Conservation (phyloP, 2,113 vertebrate genomes). For the Tachysurus vachellii region DNA sequence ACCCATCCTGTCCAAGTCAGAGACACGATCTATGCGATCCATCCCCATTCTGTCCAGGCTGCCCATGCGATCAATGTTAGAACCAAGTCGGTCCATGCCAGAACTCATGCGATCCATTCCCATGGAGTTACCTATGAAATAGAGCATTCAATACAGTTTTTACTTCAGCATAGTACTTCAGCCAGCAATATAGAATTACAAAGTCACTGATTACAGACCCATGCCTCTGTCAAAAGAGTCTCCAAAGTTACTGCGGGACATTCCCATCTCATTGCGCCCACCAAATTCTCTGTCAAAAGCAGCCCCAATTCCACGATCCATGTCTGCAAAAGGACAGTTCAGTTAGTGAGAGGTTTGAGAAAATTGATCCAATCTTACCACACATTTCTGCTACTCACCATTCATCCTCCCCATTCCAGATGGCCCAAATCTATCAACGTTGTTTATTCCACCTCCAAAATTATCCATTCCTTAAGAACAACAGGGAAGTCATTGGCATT, state of each 20-base stretch:
- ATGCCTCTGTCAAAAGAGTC: conserved; percentile 88
- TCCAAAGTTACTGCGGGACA: conserved; percentile 85
- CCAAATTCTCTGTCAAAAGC: conserved; percentile 84
- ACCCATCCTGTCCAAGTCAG: conserved; percentile 84
- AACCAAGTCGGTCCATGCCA: conserved; percentile 78
- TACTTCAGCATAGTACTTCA: not conserved
- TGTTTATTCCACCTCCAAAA: conserved; percentile 82
- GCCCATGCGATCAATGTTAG: conserved; percentile 85
- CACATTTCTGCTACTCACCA: conserved; percentile 70
- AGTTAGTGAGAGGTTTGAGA: conserved; percentile 49
- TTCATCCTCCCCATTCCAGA: conserved; percentile 93
- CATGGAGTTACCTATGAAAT: conserved; percentile 68
- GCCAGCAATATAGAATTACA: not conserved
- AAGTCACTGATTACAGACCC: conserved; percentile 68
- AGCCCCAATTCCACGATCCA: conserved; percentile 85
- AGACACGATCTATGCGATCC: conserved; percentile 82
- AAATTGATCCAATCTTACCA: conserved; percentile 35
- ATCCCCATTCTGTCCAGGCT: conserved; percentile 83
- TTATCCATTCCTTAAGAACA: conserved; percentile 86
- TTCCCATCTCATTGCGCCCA: conserved; percentile 85
- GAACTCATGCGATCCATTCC: conserved; percentile 85
- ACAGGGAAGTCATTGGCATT: not conserved
- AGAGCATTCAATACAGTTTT: not conserved
- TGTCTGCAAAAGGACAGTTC: conserved; percentile 74
- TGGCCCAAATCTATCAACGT: conserved; percentile 86